A percentile compares a stretch with the other conserved stretches of the same genome.
phyloP scores from a whole-genome alignment of 2,797 vertebrate genomes.

The Holocentrus rufus region DNA sequence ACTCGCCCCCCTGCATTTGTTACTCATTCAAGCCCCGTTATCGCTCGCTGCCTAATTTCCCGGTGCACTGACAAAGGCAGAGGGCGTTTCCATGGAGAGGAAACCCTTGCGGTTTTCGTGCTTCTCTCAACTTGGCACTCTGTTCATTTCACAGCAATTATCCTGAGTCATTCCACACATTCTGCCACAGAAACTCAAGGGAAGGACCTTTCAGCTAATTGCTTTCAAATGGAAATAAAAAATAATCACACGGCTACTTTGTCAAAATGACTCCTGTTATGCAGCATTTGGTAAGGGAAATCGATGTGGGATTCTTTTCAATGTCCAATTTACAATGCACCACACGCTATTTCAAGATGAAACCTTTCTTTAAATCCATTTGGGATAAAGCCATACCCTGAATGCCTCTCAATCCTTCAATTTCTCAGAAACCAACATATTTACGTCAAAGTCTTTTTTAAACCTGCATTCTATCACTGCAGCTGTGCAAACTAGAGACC shows the following conservation, averaged over 20 bases:
- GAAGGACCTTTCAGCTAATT: constrained; percentile 79
- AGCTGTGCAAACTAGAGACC: not conserved
- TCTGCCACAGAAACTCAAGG: constrained; percentile 74
- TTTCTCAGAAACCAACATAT: constrained; percentile 32
- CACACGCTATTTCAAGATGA: constrained; percentile 66
- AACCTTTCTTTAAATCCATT: constrained; percentile 58
- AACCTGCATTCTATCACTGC: not conserved
- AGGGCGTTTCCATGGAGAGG: constrained; percentile 80
- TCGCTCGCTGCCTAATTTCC: constrained; percentile 79
- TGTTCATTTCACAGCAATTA: constrained; percentile 84
- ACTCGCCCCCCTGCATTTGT: constrained; percentile 70
- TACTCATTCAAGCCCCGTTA: constrained; percentile 78
- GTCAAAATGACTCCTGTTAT: constrained; percentile 74
- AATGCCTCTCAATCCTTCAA: constrained; percentile 12
- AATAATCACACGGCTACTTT: constrained; percentile 80
- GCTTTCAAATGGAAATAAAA: constrained; percentile 82
- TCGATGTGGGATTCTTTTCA: constrained; percentile 74
- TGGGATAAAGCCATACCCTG: constrained; percentile 52
- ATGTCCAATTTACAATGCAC: constrained; percentile 73
- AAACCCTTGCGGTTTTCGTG: constrained; percentile 71
- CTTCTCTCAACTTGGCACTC: constrained; percentile 75
- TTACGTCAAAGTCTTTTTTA: constrained; percentile 23
- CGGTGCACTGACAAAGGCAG: constrained; percentile 76
- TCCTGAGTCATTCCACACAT: constrained; percentile 77
- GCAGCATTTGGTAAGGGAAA: constrained; percentile 68